Evolutionary conservation across 2,888 invertebrate species (phyloP).

Genomic region (Heliothis peltigera): DNA sequence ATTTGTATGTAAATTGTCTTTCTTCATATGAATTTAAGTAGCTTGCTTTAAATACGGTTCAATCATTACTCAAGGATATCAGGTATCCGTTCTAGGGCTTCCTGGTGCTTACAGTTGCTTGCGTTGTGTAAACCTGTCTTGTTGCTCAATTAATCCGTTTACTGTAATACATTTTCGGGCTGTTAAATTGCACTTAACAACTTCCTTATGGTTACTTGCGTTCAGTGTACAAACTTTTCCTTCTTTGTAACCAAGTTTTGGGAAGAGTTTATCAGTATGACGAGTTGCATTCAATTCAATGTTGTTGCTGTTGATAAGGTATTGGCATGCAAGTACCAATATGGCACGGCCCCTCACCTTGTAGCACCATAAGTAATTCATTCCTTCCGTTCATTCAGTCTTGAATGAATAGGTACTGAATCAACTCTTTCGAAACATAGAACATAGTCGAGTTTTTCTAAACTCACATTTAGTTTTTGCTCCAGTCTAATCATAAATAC

Average conservation of each 20-base stretch:
- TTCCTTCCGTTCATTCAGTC: conserved; percentile 37
- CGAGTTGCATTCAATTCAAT: conserved; percentile 5
- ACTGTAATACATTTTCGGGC: conserved; percentile 11
- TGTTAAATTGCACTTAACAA: conserved; percentile 12
- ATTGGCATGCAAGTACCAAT: conserved; percentile 3
- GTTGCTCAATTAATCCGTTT: conserved; percentile 17
- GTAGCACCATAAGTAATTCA: conserved; percentile 7
- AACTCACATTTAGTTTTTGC: conserved; percentile 28
- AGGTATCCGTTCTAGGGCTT: conserved; percentile 41
- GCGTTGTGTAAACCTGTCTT: conserved; percentile 32
- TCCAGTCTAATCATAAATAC: conserved; percentile 1
- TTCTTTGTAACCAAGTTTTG: neutral
- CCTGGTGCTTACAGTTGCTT: conserved; percentile 39
- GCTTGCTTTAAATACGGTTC: conserved; percentile 26
- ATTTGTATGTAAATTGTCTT: conserved; percentile 25
- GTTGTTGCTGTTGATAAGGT: neutral
- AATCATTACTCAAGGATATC: conserved; percentile 51
- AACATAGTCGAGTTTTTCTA: conserved; percentile 6
- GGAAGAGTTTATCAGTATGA: neutral
- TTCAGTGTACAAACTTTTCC: neutral
- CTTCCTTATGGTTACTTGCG: conserved; percentile 23
- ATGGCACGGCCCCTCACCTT: conserved; percentile 25
- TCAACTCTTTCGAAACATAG: conserved; percentile 18
- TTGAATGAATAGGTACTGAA: conserved; percentile 29
- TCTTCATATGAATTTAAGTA: conserved; percentile 8